Percentiles rank a stretch among this genome's conserved stretches.
These are phyloP conservation scores for Trichogramma dendrolimi DNA, from an alignment of 2,888 invertebrate genomes.

Conservation along the genomic window DNA sequence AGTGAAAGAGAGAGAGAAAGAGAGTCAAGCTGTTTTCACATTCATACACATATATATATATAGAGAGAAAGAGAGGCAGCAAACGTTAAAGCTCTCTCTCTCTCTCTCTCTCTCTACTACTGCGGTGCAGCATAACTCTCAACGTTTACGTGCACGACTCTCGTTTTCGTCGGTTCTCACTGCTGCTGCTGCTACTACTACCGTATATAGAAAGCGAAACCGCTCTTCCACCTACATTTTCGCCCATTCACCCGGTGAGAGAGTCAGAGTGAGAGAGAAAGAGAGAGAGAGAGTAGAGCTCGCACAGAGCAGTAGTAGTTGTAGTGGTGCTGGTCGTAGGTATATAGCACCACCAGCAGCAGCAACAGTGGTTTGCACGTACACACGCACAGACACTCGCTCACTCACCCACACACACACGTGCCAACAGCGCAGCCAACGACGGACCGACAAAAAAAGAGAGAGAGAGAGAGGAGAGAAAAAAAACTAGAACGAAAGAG, in stretches of 20 bases:
- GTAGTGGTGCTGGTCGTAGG: too few species aligned
- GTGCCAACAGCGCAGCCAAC: background rate
- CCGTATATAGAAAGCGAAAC: slow-evolving; percentile 51
- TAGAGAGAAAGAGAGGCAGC: too few species aligned
- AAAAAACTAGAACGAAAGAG: slow-evolving; percentile 26
- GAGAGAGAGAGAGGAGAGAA: slow-evolving; percentile 23
- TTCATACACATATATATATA: slow-evolving; percentile 8
- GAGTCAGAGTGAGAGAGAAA: slow-evolving; percentile 19
- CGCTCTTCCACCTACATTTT: slow-evolving; percentile 50
- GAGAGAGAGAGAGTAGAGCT: slow-evolving; percentile 4
- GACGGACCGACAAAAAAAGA: slow-evolving; percentile 22
- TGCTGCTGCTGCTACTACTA: slow-evolving; percentile 16
- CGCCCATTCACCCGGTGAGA: slow-evolving; percentile 50
- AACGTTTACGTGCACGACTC: slow-evolving; percentile 46
- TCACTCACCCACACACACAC: background rate
- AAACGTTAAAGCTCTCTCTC: slow-evolving; percentile 24
- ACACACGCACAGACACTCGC: slow-evolving; percentile 15
- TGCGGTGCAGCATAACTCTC: too few species aligned
- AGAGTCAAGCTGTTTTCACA: slow-evolving; percentile 24
- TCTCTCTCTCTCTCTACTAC: background rate
- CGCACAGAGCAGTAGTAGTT: too few species aligned
- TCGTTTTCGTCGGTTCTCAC: slow-evolving; percentile 47
- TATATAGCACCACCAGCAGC: too few species aligned
- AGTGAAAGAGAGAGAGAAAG: slow-evolving; percentile 9
- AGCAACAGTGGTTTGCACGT: slow-evolving; percentile 13